Evolutionary conservation across 2,888 invertebrate species (phyloP).

Genomic region (Pediacus dermestoides): DNA sequence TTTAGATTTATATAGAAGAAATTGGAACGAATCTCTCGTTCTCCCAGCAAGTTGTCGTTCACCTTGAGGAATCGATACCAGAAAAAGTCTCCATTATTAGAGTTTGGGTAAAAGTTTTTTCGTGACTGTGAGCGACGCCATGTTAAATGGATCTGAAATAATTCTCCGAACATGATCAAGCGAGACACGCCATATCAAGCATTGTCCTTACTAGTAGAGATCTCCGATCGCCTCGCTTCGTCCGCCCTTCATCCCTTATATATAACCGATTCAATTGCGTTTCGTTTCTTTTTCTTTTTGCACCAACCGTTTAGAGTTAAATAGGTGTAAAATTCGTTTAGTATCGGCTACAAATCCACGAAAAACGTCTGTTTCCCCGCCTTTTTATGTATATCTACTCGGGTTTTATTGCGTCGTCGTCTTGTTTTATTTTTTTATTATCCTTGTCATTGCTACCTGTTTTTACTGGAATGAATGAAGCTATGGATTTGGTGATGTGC

Average conservation of each 20-base stretch:
- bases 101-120: conserved; percentile 41
- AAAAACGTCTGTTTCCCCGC: conserved; percentile 14
- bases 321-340: conserved; percentile 51
- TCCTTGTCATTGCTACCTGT: conserved; percentile 19
- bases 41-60: conserved; percentile 16
- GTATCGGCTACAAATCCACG: conserved; percentile 46
- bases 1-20: conserved; percentile 15
- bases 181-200: conserved; percentile 41
- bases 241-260: conserved; percentile 19
- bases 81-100: conserved; percentile 36
- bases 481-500: conserved; percentile 25
- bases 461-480: conserved; percentile 18
- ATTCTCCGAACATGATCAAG: conserved; percentile 47
- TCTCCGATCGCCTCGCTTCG: conserved; percentile 18
- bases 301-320: conserved; percentile 48
- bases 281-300: conserved; percentile 34
- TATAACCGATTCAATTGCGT: conserved; percentile 38
- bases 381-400: conserved; percentile 23
- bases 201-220: conserved; percentile 29
- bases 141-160: conserved; percentile 52
- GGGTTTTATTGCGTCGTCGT: conserved; percentile 24
- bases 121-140: conserved; percentile 43
- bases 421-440: conserved; percentile 22
- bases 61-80: conserved; percentile 30
- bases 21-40: conserved; percentile 18